A percentile compares a stretch with the other conserved stretches of the same genome.
phyloP scores from a whole-genome alignment of 2,797 vertebrate genomes.

The Fringilla coelebs region DNA sequence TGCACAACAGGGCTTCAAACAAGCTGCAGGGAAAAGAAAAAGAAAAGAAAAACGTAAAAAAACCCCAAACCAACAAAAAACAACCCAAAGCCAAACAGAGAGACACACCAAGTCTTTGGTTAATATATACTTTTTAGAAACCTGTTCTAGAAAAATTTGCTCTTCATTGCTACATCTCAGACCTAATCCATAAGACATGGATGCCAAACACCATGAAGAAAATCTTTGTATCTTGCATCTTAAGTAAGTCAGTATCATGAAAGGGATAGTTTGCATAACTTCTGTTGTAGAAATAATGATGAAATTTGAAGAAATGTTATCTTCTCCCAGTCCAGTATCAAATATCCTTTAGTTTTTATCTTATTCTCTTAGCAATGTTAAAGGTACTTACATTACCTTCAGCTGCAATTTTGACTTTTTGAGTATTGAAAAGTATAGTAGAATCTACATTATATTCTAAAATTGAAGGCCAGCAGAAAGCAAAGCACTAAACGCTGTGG shows the following conservation, averaged over 20 bases:
- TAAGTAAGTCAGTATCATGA: not conserved
- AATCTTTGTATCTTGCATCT: not conserved
- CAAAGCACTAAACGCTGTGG: not conserved
- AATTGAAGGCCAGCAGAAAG: not conserved
- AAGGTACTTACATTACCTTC: not conserved
- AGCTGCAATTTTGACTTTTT: not conserved
- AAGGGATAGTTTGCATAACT: not conserved
- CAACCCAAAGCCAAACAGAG: not conserved
- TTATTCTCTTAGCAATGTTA: not conserved
- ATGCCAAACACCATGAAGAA: not conserved
- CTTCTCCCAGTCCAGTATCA: not conserved
- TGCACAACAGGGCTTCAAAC: slow-evolving; percentile 59
- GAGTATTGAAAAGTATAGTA: not conserved
- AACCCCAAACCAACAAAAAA: rapidly evolving
- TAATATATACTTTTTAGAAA: not conserved
- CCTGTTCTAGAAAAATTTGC: not conserved
- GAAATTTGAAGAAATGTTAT: not conserved
- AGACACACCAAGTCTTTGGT: not conserved
- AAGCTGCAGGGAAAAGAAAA: slow-evolving; percentile 58
- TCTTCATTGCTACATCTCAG: not conserved
- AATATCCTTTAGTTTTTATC: not conserved
- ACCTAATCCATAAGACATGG: not conserved
- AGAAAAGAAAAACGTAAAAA: not conserved
- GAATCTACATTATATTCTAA: not conserved
- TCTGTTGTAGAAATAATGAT: not conserved